A percentile compares a stretch with the other conserved stretches of the same genome.
These are phyloP conservation scores for Lophotis ruficrista DNA, from an alignment of 2,113 vertebrate species.

Conservation along the genomic window DNA sequence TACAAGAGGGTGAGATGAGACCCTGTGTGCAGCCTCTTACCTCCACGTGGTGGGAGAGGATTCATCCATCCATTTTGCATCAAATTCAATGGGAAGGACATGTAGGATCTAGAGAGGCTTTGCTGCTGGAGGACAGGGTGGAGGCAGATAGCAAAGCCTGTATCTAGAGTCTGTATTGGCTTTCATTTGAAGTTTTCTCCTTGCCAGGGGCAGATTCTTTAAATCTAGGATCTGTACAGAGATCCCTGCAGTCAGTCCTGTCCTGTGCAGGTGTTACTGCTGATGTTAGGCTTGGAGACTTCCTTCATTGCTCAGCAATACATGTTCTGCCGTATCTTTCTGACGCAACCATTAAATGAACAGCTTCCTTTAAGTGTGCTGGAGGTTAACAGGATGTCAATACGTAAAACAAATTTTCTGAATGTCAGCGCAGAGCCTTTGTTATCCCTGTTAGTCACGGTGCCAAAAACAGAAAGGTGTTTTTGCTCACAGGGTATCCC, in stretches of 20 bases:
- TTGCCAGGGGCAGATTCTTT: not conserved
- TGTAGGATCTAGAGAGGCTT: not conserved
- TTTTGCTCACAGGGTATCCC: not conserved
- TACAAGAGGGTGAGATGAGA: not conserved
- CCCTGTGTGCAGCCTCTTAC: not conserved
- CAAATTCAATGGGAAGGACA: not conserved
- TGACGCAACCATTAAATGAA: not conserved
- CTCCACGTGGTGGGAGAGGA: not conserved
- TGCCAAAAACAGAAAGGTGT: slow-evolving; percentile 19
- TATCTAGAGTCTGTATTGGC: not conserved
- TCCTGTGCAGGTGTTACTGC: not conserved
- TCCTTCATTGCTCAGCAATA: not conserved
- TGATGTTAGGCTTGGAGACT: not conserved
- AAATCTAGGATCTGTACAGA: not conserved
- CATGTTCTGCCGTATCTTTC: not conserved
- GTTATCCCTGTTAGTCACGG: not conserved
- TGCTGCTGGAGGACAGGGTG: not conserved
- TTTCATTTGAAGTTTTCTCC: not conserved
- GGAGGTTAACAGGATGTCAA: slow-evolving; percentile 33
- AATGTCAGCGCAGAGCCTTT: not conserved
- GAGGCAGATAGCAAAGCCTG: not conserved
- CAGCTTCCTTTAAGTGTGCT: slow-evolving; percentile 3
- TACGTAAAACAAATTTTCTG: not conserved
- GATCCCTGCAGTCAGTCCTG: not conserved
- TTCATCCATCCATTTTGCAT: not conserved